A percentile compares a stretch with the other conserved stretches of the same genome.
Evolutionary conservation across 2,888 invertebrate genomes (phyloP).

Genomic region (Malacosoma neustria): DNA sequence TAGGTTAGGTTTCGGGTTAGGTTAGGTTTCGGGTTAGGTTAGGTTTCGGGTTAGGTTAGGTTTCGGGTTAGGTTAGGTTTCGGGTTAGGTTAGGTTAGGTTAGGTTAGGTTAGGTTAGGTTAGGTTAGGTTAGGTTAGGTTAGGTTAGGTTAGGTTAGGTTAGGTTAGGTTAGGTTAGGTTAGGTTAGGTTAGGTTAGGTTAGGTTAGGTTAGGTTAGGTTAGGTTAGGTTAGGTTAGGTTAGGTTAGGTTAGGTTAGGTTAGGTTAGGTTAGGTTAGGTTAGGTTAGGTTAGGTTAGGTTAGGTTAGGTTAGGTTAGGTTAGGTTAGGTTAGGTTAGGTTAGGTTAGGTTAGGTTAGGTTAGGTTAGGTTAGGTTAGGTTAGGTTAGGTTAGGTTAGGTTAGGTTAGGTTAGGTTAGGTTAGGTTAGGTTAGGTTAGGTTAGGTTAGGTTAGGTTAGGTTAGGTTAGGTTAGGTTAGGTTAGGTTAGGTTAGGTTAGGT

Average conservation of each 20-base stretch:
- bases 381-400: too few relatives aligned
- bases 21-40: too few relatives aligned
- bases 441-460: too few relatives aligned
- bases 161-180: conserved; percentile 1
- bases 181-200: conserved; percentile 6
- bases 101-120: conserved; percentile 2
- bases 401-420: too few relatives aligned
- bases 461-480: conserved; percentile 6
- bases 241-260: conserved; percentile 7
- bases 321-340: conserved; percentile 6
- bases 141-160: neutral
- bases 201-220: neutral
- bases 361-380: conserved; percentile 4
- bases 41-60: neutral
- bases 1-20: too few relatives aligned
- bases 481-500: conserved; percentile 4
- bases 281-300: conserved; percentile 7
- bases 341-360: conserved; percentile 6
- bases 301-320: conserved; percentile 8
- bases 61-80: neutral
- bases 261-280: conserved; percentile 5
- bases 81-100: conserved; percentile 1
- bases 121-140: conserved; percentile 4
- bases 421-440: too few relatives aligned
- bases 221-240: conserved; percentile 8